Base-by-base conservation (phyloP, 1,140 invertebrate species). In the Drosophila miranda region DNA sequence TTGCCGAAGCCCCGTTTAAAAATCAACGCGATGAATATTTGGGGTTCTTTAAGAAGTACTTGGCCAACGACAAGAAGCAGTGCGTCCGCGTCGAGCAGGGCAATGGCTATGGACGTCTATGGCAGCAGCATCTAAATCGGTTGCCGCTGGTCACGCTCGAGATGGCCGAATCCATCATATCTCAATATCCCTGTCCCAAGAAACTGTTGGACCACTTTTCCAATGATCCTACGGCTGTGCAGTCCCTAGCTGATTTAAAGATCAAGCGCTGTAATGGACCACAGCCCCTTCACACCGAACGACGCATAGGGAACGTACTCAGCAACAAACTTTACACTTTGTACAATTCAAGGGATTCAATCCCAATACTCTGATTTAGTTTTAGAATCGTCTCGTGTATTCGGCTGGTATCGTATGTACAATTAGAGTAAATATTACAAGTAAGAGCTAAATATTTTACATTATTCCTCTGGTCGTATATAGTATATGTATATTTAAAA, bases 111-210 rank as follows among this genome's bases (percentile, higher is more conserved):
- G 91, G 92, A 46, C 92, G 94, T 67, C 91, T 96, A 0, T 97
- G 95, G 95, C 93, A 94, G 68, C 94, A 95, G 77, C 95, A 96
- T 76, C 89, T 97, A n/a, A 93, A 93, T 61, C 94, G 95, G 67
- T 94, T 96, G 82, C 94, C 94, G 49, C 90, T 93, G 64, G 93
- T 94, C 23, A 93, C 93, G n/a, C 91, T 95, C 8, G 95, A 97
- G 82, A 94, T 93, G 43, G 94, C 95, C 6, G 94, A 96, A 79
- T 94, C 95, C 0, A 95, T 97, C 68, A 92, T 93, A 48, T 78
- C 91, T 0, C 87, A 92, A 49, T 96, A 96, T 92, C 92, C 93
- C 11, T 94, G 94, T 50, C 95, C 95, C n/a, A 62, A 82, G n/a
- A 68, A 92, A 50, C 89, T 96, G 14, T 83, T 94, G 41, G 71